phyloP scores from a whole-genome alignment of 2,797 vertebrate species.

The Lacerta agilis region DNA sequence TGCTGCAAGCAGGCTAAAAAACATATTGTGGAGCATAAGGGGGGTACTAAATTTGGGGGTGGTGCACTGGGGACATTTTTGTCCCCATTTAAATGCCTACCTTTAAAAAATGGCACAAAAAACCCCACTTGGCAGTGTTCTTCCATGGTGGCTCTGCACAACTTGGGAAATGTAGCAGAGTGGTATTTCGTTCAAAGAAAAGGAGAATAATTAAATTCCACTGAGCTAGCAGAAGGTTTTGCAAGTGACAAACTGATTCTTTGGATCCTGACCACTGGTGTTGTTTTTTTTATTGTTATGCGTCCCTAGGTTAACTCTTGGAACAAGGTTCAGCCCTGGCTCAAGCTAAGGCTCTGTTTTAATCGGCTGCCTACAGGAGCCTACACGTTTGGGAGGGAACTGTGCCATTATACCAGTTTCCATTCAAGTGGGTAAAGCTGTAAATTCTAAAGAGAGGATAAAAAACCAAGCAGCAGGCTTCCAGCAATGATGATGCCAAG shows the following conservation, averaged over 20 bases:
- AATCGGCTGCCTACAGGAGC: neutral
- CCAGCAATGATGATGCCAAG: neutral
- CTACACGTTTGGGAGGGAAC: neutral
- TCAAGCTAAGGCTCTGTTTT: neutral
- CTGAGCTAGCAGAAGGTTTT: neutral
- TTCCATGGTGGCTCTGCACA: neutral
- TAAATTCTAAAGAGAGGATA: neutral
- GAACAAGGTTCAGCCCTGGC: neutral
- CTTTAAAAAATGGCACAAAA: neutral
- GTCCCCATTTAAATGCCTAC: neutral
- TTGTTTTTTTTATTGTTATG: neutral
- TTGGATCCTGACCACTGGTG: neutral
- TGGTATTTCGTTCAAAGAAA: neutral
- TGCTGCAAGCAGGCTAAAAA: neutral
- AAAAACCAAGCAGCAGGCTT: neutral
- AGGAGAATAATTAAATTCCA: neutral
- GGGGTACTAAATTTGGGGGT: neutral
- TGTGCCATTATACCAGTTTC: neutral
- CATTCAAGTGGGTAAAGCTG: neutral
- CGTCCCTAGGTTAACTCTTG: neutral
- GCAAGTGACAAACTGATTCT: neutral
- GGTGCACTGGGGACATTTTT: neutral
- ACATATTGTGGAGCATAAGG: neutral
- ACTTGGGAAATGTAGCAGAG: neutral
- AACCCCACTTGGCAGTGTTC: too few species aligned